phyloP scores from a whole-genome alignment of 2,113 vertebrate species.

The Varanus komodoensis region DNA sequence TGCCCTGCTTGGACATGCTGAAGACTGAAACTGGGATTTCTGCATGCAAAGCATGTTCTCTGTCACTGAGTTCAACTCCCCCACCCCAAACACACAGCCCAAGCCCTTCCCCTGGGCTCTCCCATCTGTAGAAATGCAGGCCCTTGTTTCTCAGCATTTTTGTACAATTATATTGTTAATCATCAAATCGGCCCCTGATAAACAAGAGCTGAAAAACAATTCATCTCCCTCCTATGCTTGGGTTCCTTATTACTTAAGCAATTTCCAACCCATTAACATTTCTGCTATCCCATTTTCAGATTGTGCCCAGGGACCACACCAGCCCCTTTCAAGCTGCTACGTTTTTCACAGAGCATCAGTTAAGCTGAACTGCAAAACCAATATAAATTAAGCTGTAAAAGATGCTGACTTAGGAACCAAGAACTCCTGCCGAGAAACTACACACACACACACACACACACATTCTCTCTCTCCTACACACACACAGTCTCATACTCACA shows the following conservation, averaged over 20 bases:
- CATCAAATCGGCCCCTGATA: neutral
- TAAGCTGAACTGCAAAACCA: neutral
- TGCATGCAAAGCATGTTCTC: no score
- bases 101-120: no score
- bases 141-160: neutral
- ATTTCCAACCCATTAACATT: neutral
- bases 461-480: no score
- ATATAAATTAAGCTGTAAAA: slow-evolving; percentile 17
- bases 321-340: neutral
- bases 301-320: neutral
- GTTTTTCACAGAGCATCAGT: neutral
- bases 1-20: no score
- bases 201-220: neutral
- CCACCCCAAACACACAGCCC: no score
- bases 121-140: neutral
- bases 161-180: neutral
- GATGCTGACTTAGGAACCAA: neutral
- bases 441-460: no score
- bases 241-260: neutral
- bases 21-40: no score
- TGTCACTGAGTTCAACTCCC: no score
- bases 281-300: neutral
- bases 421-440: neutral
- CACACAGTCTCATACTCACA: no score
- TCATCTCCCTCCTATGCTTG: neutral